Conservation (phyloP, 2,888 invertebrate genomes). For the Athrips mouffetella region DNA sequence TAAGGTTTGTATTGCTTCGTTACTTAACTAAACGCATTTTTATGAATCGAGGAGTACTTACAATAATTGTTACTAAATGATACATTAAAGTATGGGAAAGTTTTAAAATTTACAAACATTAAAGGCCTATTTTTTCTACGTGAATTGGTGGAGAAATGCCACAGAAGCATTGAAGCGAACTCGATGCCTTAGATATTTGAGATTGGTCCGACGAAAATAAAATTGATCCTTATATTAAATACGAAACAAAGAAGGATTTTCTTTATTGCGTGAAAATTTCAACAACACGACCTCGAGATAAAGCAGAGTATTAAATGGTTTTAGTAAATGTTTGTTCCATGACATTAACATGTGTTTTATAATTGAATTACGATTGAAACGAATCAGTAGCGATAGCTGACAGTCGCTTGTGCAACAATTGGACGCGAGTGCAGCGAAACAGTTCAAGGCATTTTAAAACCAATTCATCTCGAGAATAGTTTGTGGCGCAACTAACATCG, state of each 20-base stretch:
- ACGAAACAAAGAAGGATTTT: no score
- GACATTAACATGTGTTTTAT: conserved; percentile 69
- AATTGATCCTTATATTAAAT: no score
- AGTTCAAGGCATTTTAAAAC: conserved; percentile 52
- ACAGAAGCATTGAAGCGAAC: no score
- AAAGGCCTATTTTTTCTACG: no score
- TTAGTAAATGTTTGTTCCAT: conserved; percentile 29
- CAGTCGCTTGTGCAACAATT: conserved; percentile 45
- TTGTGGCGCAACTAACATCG: conserved; percentile 39
- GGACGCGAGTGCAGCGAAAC: conserved; percentile 42
- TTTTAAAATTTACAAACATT: no score
- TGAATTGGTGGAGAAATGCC: no score
- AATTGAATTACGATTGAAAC: conserved; percentile 60
- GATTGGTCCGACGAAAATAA: no score
- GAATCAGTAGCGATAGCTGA: conserved; percentile 45
- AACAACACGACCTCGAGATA: no score
- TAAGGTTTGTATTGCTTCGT: conserved; percentile 6
- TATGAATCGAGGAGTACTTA: background rate
- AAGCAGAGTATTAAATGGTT: background rate
- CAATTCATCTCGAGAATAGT: conserved; percentile 37
- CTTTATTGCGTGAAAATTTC: no score
- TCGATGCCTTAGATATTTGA: no score
- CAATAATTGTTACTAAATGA: no score
- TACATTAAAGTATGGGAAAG: no score
- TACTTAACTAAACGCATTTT: background rate